These are phyloP conservation scores for Drosophila macrothrix DNA, from an alignment of 2,888 invertebrate genomes.

Conservation along the genomic window DNA sequence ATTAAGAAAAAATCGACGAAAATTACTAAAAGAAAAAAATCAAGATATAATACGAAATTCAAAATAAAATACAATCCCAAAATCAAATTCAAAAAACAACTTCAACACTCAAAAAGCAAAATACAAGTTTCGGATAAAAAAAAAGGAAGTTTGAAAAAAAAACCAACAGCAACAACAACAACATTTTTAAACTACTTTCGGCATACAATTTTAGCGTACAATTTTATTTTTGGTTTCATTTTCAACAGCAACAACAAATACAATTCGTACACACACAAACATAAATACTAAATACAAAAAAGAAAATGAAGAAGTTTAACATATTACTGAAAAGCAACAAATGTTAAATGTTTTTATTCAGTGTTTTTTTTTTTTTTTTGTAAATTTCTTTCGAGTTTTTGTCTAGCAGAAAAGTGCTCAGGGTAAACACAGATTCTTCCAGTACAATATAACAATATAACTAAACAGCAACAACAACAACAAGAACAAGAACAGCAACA, in stretches of 20 bases:
- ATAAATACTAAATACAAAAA: constrained; percentile 15
- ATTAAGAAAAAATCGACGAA: constrained; percentile 8
- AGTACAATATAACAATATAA: constrained; percentile 71
- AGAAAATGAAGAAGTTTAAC: neutral
- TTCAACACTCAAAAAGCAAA: constrained; percentile 52
- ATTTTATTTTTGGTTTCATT: constrained; percentile 14
- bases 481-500: constrained; percentile 47
- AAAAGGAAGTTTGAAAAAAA: constrained; percentile 17
- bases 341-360: constrained; percentile 6
- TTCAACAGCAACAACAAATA: constrained; percentile 24
- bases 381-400: constrained; percentile 37
- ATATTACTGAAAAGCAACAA: constrained; percentile 17
- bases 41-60: constrained; percentile 25
- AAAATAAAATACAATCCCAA: constrained; percentile 25
- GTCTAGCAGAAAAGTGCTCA: constrained; percentile 84
- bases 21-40: constrained; percentile 13
- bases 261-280: constrained; percentile 6
- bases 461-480: constrained; percentile 60
- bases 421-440: constrained; percentile 86
- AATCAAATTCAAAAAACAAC: constrained; percentile 31
- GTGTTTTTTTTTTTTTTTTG: neutral
- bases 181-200: constrained; percentile 61
- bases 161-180: constrained; percentile 13
- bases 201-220: constrained; percentile 51
- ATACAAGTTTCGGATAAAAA: constrained; percentile 71